Conservation (phyloP, 2,797 vertebrate genomes). For the Tangara arthus region DNA sequence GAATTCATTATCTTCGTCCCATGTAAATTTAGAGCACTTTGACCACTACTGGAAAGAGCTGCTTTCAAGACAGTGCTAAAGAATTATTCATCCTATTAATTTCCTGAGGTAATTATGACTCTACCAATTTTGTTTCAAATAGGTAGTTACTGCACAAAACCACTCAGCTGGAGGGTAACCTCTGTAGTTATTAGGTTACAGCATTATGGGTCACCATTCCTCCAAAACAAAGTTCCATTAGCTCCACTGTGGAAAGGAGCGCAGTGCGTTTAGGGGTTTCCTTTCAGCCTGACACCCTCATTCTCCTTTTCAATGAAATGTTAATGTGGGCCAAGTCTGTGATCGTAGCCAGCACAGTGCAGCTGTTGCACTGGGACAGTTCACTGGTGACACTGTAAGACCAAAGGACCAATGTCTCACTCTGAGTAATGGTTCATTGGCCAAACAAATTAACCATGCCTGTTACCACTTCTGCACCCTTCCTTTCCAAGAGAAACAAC, state of each 20-base stretch:
- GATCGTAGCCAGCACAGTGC: background rate
- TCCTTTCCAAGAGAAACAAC: background rate
- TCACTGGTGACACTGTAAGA: background rate
- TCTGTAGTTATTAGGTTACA: background rate
- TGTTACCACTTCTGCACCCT: background rate
- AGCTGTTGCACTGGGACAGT: background rate
- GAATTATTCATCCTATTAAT: background rate
- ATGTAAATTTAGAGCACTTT: background rate
- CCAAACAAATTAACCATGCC: background rate
- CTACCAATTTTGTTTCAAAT: background rate
- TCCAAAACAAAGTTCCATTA: background rate
- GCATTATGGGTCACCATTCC: background rate
- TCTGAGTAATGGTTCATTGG: background rate
- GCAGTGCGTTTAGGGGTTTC: background rate
- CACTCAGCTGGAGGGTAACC: background rate
- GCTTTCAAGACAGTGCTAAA: background rate
- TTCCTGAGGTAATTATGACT: background rate
- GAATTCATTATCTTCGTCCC: background rate
- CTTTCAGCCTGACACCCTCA: background rate
- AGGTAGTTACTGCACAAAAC: background rate
- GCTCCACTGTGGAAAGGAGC: background rate
- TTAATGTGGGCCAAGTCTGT: background rate
- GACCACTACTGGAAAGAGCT: background rate
- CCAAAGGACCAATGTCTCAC: background rate
- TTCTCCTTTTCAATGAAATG: background rate